Conservation (phyloP, 2,797 vertebrate species). For the Brachyrhaphis roseni region DNA sequence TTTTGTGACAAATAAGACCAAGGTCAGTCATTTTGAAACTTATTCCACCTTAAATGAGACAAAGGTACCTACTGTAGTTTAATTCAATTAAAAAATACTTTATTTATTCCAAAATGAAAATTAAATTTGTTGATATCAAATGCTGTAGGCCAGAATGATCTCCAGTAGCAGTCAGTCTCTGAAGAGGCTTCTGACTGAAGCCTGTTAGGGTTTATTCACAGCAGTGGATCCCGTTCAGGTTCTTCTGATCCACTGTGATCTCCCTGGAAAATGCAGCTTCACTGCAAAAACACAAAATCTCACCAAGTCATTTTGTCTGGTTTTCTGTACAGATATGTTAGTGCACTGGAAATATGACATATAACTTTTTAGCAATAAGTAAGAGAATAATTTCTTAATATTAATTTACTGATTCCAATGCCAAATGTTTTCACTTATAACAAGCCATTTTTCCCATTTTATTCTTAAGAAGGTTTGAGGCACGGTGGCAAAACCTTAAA, state of each 20-base stretch:
- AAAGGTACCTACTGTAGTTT: background rate
- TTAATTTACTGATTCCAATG: too few relatives aligned
- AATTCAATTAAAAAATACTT: background rate
- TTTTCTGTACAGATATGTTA: too few relatives aligned
- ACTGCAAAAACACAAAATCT: too few relatives aligned
- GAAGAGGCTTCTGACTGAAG: background rate
- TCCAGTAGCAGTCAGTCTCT: constrained; percentile 1
- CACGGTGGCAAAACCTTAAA: too few relatives aligned
- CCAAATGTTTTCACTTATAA: too few relatives aligned
- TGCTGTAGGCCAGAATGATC: background rate
- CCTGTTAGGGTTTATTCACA: background rate
- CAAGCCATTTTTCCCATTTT: too few relatives aligned
- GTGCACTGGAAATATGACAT: too few relatives aligned
- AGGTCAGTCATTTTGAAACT: background rate
- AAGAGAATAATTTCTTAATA: too few relatives aligned
- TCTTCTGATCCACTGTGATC: background rate
- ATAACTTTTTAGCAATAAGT: too few relatives aligned
- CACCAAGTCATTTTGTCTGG: too few relatives aligned
- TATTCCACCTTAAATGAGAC: background rate
- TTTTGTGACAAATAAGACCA: constrained; percentile 1
- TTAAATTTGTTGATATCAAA: background rate
- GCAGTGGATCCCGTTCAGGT: background rate
- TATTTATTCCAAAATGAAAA: background rate
- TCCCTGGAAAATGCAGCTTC: background rate
- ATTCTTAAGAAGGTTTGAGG: too few relatives aligned